phyloP scores from a whole-genome alignment of 2,113 vertebrate genomes.

The Dicentrarchus labrax region DNA sequence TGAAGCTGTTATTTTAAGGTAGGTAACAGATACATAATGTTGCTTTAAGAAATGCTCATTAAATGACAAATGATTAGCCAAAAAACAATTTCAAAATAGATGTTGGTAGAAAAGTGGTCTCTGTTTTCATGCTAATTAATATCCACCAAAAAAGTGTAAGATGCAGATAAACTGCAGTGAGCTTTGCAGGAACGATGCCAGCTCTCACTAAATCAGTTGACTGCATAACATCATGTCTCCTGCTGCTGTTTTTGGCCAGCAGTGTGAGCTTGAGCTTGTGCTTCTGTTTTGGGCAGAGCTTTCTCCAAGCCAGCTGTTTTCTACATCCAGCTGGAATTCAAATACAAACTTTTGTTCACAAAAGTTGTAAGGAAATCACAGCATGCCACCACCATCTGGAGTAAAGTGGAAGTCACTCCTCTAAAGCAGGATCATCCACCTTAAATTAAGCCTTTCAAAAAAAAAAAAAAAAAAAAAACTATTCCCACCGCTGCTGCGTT shows the following conservation, averaged over 20 bases:
- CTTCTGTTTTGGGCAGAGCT: constrained; percentile 26
- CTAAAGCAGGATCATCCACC: constrained; percentile 35
- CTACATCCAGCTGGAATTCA: constrained; percentile 25
- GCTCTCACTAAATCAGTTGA: constrained; percentile 6
- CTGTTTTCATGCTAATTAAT: neutral
- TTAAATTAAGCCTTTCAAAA: constrained; percentile 35
- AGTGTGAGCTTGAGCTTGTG: constrained; percentile 4
- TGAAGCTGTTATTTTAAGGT: too few species aligned
- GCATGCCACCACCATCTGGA: constrained; percentile 20
- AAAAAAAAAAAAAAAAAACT: neutral
- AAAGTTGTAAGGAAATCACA: constrained; percentile 28
- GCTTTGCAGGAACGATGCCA: constrained; percentile 4
- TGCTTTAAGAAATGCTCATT: neutral
- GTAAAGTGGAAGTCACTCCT: constrained; percentile 30
- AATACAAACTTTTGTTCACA: constrained; percentile 15
- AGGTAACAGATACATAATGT: too few species aligned
- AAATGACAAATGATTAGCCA: neutral
- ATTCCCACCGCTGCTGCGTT: constrained; percentile 19
- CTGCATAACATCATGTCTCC: constrained; percentile 21
- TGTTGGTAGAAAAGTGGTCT: neutral
- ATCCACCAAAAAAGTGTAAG: neutral
- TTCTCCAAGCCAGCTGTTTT: constrained; percentile 34
- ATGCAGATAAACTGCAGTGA: constrained; percentile 17
- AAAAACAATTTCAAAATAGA: neutral
- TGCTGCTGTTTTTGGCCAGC: constrained; percentile 37